These are phyloP conservation scores for Hydrochoerus hydrochaeris DNA, from an alignment of 2,113 vertebrate species.

Conservation along the genomic window DNA sequence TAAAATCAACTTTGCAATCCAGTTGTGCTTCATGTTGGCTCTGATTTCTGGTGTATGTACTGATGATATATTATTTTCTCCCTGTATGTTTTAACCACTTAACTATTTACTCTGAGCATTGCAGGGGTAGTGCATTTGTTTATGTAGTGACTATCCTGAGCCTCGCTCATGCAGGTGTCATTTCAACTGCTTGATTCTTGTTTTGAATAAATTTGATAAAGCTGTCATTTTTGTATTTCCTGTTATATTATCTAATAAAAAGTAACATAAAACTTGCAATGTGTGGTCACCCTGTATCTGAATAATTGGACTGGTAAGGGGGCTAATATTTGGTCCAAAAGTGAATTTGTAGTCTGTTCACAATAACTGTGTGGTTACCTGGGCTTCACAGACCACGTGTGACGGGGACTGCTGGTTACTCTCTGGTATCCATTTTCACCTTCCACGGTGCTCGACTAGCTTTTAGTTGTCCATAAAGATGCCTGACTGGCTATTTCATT, in stretches of 20 bases:
- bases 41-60: not conserved
- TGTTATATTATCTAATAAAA: not conserved
- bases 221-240: not conserved
- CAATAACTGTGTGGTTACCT: not conserved
- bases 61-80: not conserved
- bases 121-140: not conserved
- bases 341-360: not conserved
- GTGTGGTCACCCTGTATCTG: not conserved
- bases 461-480: slow-evolving; percentile 10
- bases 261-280: not conserved
- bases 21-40: not conserved
- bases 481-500: not conserved
- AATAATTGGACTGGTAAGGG: not conserved
- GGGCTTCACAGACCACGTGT: not conserved
- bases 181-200: not conserved
- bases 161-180: not conserved
- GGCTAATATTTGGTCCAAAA: not conserved
- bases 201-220: not conserved
- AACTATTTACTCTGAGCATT: not conserved
- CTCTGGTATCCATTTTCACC: not conserved
- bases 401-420: not conserved
- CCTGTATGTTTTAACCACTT: not conserved
- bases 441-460: not conserved
- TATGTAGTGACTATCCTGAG: not conserved
- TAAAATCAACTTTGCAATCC: slow-evolving; percentile 22